Conservation (phyloP, 2,888 invertebrate genomes). For the Ophion obscuratus region DNA sequence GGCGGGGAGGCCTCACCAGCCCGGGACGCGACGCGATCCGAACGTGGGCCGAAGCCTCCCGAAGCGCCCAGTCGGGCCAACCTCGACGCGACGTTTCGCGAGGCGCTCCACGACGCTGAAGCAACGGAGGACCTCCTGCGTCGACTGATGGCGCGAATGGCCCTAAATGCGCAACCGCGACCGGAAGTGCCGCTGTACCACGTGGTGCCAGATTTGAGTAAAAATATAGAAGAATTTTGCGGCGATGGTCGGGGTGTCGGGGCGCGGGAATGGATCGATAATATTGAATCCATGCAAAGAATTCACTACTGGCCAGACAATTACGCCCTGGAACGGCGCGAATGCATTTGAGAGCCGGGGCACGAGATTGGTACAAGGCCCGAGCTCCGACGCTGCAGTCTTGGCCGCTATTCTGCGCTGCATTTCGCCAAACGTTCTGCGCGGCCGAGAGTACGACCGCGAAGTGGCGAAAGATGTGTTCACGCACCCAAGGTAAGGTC, state of each 20-base stretch:
- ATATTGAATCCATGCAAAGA: neutral
- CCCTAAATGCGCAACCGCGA: no score
- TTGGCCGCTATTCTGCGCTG: neutral
- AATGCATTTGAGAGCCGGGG: neutral
- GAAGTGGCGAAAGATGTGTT: neutral
- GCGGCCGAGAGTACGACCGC: neutral
- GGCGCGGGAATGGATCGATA: neutral
- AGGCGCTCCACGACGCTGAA: no score
- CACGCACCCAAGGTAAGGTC: conserved; percentile 1
- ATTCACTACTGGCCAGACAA: neutral
- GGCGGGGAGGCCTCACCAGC: no score
- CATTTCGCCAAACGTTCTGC: neutral
- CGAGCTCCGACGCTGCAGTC: neutral
- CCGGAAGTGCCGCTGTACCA: no score
- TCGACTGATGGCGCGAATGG: no score
- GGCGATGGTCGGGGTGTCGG: neutral
- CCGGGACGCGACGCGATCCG: no score
- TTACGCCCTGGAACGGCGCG: neutral
- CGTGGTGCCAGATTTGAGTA: neutral
- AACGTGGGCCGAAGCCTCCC: no score
- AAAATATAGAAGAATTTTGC: neutral
- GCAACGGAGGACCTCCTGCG: no score
- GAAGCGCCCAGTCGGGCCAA: no score
- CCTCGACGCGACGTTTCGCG: no score
- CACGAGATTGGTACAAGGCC: neutral